A percentile compares a stretch with the other conserved stretches of the same genome.
phyloP scores from a whole-genome alignment of 2,888 invertebrate genomes.

The Scaptodrosophila latifasciaeformis region DNA sequence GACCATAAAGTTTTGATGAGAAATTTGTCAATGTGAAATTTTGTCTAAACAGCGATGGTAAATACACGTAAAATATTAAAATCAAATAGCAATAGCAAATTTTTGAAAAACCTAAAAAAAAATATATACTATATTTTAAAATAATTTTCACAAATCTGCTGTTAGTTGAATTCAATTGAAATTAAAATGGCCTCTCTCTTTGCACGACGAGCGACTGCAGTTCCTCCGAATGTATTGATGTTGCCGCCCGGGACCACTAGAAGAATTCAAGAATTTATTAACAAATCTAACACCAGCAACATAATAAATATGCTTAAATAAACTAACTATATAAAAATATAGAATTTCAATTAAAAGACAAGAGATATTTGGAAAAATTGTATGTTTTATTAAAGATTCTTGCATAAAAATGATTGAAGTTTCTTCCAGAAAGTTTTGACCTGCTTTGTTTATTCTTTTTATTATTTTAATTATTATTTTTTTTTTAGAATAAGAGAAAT shows the following conservation, averaged over 20 bases:
- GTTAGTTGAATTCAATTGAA: conserved; percentile 7
- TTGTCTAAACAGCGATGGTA: conserved; percentile 61
- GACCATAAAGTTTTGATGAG: too few species aligned
- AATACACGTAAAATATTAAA: conserved; percentile 66
- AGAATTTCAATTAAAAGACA: background rate
- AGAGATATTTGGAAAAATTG: background rate
- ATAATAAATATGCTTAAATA: conserved; percentile 43
- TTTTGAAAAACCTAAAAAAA: conserved; percentile 30
- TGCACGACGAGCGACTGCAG: conserved; percentile 49
- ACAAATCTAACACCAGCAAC: conserved; percentile 41
- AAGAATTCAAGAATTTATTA: conserved; percentile 10
- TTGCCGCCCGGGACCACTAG: conserved; percentile 63
- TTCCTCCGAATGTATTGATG: conserved; percentile 30
- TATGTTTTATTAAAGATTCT: conserved; percentile 38
- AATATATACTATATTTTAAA: background rate
- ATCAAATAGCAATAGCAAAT: conserved; percentile 33
- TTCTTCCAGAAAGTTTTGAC: conserved; percentile 39
- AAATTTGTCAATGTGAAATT: too few species aligned
- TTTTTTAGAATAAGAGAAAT: too few species aligned
- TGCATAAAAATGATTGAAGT: conserved; percentile 61
- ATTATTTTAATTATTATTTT: conserved; percentile 19
- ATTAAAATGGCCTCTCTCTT: conserved; percentile 57
- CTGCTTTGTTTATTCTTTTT: conserved; percentile 29
- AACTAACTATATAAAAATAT: background rate
- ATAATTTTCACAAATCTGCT: conserved; percentile 47